phyloP scores from a whole-genome alignment of 2,888 invertebrate species.

The Chrysolina oricalcia region DNA sequence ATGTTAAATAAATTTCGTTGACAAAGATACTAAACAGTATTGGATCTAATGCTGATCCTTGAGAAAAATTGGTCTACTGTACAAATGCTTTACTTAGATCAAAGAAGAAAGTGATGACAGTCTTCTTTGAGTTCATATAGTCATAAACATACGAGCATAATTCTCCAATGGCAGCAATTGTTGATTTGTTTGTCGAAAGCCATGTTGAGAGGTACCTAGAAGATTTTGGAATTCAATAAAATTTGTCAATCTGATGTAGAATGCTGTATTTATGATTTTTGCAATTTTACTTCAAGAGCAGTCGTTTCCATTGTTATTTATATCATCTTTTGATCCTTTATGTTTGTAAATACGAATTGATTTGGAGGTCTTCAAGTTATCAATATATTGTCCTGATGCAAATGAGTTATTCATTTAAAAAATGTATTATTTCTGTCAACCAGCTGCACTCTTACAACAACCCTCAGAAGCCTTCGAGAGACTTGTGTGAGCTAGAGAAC shows the following conservation, averaged over 20 bases:
- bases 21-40: neutral
- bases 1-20: neutral
- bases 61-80: neutral
- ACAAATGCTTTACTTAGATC: too few species aligned
- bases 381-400: slow-evolving; percentile 19
- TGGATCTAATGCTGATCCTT: neutral
- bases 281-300: too few species aligned
- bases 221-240: slow-evolving; percentile 16
- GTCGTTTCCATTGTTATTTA: too few species aligned
- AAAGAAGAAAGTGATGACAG: too few species aligned
- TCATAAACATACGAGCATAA: neutral
- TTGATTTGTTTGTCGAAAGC: slow-evolving; percentile 24
- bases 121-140: too few species aligned
- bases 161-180: slow-evolving; percentile 21
- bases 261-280: slow-evolving; percentile 27
- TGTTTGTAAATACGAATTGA: neutral
- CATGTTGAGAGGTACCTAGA: slow-evolving; percentile 21
- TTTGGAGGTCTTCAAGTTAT: slow-evolving; percentile 27
- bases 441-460: too few species aligned
- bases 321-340: slow-evolving; percentile 14
- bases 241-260: slow-evolving; percentile 17
- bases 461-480: too few species aligned
- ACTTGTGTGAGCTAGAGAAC: too few species aligned
- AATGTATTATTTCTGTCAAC: neutral
- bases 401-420: slow-evolving; percentile 22